phyloP scores from a whole-genome alignment of 2,113 vertebrate species.

The Nipponia nippon region DNA sequence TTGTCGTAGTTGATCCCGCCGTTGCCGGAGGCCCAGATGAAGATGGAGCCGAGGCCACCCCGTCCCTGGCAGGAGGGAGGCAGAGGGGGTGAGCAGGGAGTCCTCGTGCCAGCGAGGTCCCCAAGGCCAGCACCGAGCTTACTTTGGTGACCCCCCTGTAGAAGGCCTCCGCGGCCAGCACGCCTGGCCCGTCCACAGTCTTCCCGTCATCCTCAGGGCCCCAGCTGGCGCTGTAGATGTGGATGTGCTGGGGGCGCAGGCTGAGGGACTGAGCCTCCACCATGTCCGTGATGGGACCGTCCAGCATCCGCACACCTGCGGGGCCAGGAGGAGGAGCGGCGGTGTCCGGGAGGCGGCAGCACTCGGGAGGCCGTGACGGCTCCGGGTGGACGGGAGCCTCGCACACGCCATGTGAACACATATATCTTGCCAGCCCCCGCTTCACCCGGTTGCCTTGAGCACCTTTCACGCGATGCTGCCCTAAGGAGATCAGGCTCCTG shows the following conservation, averaged over 20 bases:
- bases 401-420: rapidly evolving
- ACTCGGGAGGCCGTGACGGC: rapidly evolving
- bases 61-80: slow-evolving; percentile 66
- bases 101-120: rapidly evolving
- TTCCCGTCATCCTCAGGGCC: slow-evolving; percentile 73
- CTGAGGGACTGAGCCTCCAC: slow-evolving; percentile 78
- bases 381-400: background rate
- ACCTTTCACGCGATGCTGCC: background rate
- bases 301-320: slow-evolving; percentile 80
- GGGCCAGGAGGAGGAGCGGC: background rate
- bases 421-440: rapidly evolving
- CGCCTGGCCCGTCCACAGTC: slow-evolving; percentile 69
- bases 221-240: slow-evolving; percentile 83
- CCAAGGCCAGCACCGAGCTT: rapidly evolving
- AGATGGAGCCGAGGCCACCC: slow-evolving; percentile 77
- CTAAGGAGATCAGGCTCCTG: background rate
- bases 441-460: rapidly evolving
- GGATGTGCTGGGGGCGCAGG: slow-evolving; percentile 73
- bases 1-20: slow-evolving; percentile 73
- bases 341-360: background rate
- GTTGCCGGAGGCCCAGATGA: slow-evolving; percentile 80
- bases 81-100: background rate
- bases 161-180: slow-evolving; percentile 70
- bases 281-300: slow-evolving; percentile 71
- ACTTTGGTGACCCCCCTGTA: slow-evolving; percentile 57